Base-by-base conservation (phyloP, 2,888 invertebrate species). In the Zaprionus lineosus region DNA sequence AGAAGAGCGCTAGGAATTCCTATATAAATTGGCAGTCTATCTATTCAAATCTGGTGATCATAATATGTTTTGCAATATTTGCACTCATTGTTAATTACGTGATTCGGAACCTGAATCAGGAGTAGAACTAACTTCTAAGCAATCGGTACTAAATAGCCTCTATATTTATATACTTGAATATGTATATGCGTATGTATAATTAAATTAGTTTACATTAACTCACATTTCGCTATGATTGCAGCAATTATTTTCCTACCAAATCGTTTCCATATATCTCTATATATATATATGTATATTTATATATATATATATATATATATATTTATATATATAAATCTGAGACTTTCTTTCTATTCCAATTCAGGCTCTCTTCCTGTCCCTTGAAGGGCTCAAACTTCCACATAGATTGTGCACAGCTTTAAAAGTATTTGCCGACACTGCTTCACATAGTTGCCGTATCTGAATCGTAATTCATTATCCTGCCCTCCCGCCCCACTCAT, bases 31-130 rank as follows among this genome's bases (percentile, higher is more conserved):
- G 95, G 90, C 93, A 95, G 84, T 94, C 94, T 82, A 94, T 96
- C 72, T 91, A 97, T 85, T 95, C 96, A 73, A 98, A 98, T 91
- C 91, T 97, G 76, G 93, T 95, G 90, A 96, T 98, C 77, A 92
- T 98, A 61, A 92, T 97, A 74, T 96, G 97, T 68, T 96, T 98
- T 91, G 96, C 96, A 72, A 95, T 95, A 72, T 97, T 98, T 90
- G 97, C 97, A 39, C 96, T 95, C 88, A 95, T 95, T 88, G 98
- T 98, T 61, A 97, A 97, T 92, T 97, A 96, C 91, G 97, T 98
- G 73, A 91, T 97, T 89, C 93, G 94, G 89, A 95, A 93, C 87
- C 93, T 94, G 89, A 93, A 93, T 84, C 92, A 93, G 88, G 88
- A 88, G 86, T 88, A 87, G 86, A 73, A 73, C 37, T 79, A 69